Evolutionary conservation across 2,888 invertebrate species (phyloP).

Genomic region (Brachycybe producta): DNA sequence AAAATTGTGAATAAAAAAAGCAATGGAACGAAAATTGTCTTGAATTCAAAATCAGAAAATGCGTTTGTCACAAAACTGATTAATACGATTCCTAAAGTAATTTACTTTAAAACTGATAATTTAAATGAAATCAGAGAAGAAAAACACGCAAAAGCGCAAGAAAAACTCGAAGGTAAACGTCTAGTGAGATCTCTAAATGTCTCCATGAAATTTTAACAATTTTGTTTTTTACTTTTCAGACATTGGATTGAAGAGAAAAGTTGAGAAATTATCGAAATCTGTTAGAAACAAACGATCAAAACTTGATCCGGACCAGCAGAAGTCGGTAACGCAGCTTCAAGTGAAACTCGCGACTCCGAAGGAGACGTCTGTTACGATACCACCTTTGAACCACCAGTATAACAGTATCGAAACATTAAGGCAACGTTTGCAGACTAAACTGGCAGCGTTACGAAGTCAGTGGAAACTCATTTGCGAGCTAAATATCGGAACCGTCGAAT

Average conservation of each 20-base stretch:
- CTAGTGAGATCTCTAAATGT: background rate
- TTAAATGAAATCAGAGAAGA: slow-evolving; percentile 19
- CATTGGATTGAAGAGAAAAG: slow-evolving; percentile 2
- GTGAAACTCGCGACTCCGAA: background rate
- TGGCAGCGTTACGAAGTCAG: slow-evolving; percentile 13
- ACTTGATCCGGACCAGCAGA: slow-evolving; percentile 20
- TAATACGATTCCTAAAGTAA: slow-evolving; percentile 22
- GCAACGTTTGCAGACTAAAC: slow-evolving; percentile 9
- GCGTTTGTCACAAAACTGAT: slow-evolving; percentile 21
- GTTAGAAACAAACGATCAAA: slow-evolving; percentile 20
- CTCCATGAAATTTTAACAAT: background rate
- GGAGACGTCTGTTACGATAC: too few species aligned
- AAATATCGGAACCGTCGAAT: background rate
- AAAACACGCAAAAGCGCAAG: slow-evolving; percentile 19
- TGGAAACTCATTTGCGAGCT: background rate
- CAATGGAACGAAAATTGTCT: too few species aligned
- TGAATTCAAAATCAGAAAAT: slow-evolving; percentile 20
- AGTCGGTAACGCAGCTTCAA: slow-evolving; percentile 18
- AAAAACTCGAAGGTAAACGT: slow-evolving; percentile 19
- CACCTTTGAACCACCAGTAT: background rate
- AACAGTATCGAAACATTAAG: slow-evolving; percentile 10
- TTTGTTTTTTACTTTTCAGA: background rate
- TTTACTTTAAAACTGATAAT: slow-evolving; percentile 22
- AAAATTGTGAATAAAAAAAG: too few species aligned
- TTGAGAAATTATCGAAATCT: slow-evolving; percentile 11